Percentiles rank a stretch among this genome's conserved stretches.
Evolutionary conservation across 2,888 invertebrate genomes (phyloP).

Genomic region (Digitonthophagus gazella): DNA sequence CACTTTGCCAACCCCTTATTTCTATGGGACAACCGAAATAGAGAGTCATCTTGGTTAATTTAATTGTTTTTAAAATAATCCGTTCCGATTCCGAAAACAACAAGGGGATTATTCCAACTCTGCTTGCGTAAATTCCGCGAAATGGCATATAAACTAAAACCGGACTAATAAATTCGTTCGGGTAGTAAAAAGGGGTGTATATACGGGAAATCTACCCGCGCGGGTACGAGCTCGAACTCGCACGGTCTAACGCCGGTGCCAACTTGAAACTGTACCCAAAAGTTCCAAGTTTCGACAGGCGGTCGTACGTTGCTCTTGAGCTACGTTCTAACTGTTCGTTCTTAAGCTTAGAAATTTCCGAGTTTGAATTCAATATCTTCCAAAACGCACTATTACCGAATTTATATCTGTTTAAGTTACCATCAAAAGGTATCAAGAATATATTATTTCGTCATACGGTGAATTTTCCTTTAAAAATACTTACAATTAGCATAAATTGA

Average conservation of each 20-base stretch:
- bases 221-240: background rate
- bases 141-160: constrained; percentile 11
- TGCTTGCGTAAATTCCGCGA: background rate
- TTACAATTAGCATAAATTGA: too few species aligned
- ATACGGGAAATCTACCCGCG: constrained; percentile 12
- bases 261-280: background rate
- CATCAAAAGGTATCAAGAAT: too few species aligned
- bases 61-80: background rate
- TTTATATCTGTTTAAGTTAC: too few species aligned
- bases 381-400: background rate
- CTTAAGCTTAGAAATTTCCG: background rate
- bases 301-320: background rate
- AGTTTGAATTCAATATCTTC: background rate
- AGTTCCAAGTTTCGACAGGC: background rate
- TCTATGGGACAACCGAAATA: background rate
- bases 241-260: background rate
- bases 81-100: background rate
- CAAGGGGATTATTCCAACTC: background rate
- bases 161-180: constrained; percentile 10
- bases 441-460: too few species aligned
- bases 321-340: background rate
- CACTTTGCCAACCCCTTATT: background rate
- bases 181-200: constrained; percentile 11
- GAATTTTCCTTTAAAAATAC: too few species aligned
- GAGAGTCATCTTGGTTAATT: background rate